phyloP scores from a whole-genome alignment of 2,113 vertebrate genomes.

The Entelurus aequoreus region DNA sequence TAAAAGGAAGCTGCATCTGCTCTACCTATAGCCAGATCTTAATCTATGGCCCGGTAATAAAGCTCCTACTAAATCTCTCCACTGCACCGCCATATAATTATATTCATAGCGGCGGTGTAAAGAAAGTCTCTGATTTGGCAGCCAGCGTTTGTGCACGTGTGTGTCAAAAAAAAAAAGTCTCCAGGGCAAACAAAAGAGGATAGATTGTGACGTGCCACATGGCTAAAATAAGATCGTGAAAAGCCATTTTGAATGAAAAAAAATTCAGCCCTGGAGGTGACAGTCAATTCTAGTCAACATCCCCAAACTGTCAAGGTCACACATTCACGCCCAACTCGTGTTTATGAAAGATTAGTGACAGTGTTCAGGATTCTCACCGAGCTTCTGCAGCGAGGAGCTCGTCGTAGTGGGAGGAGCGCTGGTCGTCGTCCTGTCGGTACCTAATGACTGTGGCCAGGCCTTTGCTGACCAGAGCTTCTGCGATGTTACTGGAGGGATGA shows the following conservation, averaged over 20 bases:
- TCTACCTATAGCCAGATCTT: slow-evolving; percentile 65
- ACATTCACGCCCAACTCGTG: slow-evolving; percentile 5
- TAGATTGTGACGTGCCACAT: background rate
- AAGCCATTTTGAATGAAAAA: slow-evolving; percentile 3
- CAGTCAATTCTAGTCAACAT: slow-evolving; percentile 15
- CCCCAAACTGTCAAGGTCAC: slow-evolving; percentile 34
- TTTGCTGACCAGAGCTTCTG: slow-evolving; percentile 94
- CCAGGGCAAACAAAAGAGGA: slow-evolving; percentile 11
- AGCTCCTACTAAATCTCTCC: slow-evolving; percentile 59
- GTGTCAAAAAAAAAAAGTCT: slow-evolving; percentile 6
- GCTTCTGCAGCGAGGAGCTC: slow-evolving; percentile 92
- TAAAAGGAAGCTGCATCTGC: slow-evolving; percentile 54
- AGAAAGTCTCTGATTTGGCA: slow-evolving; percentile 51
- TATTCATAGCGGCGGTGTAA: slow-evolving; percentile 59
- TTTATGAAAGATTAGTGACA: background rate
- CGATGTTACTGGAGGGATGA: slow-evolving; percentile 81
- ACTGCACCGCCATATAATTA: slow-evolving; percentile 61
- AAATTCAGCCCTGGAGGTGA: slow-evolving; percentile 30
- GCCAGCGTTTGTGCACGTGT: slow-evolving; percentile 13
- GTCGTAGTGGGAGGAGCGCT: slow-evolving; percentile 93
- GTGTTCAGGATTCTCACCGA: slow-evolving; percentile 70
- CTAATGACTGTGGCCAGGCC: slow-evolving; percentile 91
- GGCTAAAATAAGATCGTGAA: slow-evolving; percentile 5
- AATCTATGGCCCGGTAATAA: slow-evolving; percentile 64
- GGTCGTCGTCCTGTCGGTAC: slow-evolving; percentile 94